These are phyloP conservation scores for Hipposideros armiger DNA, from an alignment of 2,113 vertebrate species.

Conservation along the genomic window DNA sequence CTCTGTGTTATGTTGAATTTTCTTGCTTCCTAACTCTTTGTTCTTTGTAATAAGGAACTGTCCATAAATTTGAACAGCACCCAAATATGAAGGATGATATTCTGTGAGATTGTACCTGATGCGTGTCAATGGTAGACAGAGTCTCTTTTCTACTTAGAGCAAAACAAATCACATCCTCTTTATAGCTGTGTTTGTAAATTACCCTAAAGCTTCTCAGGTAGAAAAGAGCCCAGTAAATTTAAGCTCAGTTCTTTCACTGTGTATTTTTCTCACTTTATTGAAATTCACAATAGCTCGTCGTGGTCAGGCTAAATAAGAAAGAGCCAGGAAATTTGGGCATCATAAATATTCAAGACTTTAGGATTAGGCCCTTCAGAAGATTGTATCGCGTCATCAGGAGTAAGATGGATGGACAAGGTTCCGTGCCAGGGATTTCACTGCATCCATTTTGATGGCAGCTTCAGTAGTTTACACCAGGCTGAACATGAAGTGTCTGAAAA, in stretches of 20 bases:
- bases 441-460: slow-evolving; percentile 47
- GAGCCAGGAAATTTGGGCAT: slow-evolving; percentile 6
- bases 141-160: neutral
- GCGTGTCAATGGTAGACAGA: neutral
- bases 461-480: neutral
- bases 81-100: neutral
- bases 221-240: slow-evolving; percentile 61
- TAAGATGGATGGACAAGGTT: slow-evolving; percentile 48
- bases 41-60: neutral
- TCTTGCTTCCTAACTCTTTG: neutral
- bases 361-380: slow-evolving; percentile 59
- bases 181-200: slow-evolving; percentile 44
- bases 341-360: slow-evolving; percentile 73
- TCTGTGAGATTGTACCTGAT: neutral
- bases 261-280: slow-evolving; percentile 67
- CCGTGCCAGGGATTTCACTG: neutral
- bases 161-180: slow-evolving; percentile 57
- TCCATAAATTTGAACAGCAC: neutral
- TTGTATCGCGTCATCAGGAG: neutral
- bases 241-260: slow-evolving; percentile 34
- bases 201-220: neutral
- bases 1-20: neutral
- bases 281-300: slow-evolving; percentile 61
- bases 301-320: slow-evolving; percentile 41
- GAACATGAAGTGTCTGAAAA: slow-evolving; percentile 57